These are phyloP conservation scores for Coenobita brevimanus DNA, from an alignment of 1,140 invertebrate genomes.

Conservation along the genomic window DNA sequence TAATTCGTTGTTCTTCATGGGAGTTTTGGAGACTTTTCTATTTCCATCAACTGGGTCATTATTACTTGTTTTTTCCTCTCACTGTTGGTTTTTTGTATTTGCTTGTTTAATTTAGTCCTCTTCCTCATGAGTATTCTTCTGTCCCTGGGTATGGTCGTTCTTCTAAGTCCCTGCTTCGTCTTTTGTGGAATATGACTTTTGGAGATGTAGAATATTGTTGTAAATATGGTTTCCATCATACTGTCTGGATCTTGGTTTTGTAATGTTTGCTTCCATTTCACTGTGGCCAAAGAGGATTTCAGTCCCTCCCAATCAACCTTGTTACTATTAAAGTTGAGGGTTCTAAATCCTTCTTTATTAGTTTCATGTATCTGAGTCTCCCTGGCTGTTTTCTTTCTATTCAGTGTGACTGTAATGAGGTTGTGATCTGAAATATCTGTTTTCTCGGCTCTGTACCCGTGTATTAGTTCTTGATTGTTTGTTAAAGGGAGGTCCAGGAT, in stretches of 20 bases:
- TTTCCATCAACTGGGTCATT: neutral
- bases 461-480: neutral
- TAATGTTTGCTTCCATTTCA: neutral
- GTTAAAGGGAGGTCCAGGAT: neutral
- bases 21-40: neutral
- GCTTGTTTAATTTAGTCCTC: neutral
- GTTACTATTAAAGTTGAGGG: neutral
- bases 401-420: neutral
- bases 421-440: neutral
- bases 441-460: neutral
- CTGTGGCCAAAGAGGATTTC: neutral
- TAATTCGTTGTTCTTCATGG: too few species aligned
- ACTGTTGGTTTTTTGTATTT: neutral
- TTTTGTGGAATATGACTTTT: conserved; percentile 3
- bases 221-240: neutral
- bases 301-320: neutral
- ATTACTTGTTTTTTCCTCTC: conserved; percentile 2
- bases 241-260: neutral
- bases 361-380: neutral
- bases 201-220: neutral
- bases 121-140: conserved; percentile 2
- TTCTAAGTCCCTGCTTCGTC: neutral
- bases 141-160: neutral
- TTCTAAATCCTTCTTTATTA: neutral
- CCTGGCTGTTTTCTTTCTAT: neutral